Evolutionary conservation across 2,888 invertebrate species (phyloP).

Genomic region (Phasia obesa): DNA sequence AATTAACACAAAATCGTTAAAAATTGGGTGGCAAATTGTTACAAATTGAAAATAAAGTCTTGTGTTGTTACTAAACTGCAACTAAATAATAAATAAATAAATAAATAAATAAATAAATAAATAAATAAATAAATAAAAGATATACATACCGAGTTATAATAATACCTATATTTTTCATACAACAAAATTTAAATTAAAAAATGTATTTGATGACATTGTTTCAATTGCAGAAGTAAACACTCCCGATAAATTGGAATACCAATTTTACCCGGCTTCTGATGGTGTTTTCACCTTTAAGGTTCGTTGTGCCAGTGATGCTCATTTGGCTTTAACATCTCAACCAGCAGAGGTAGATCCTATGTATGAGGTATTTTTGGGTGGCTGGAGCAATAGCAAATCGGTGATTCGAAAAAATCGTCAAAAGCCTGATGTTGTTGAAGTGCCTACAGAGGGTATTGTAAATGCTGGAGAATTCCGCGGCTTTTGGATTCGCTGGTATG

Average conservation of each 20-base stretch:
- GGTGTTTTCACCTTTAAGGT: slow-evolving; percentile 90
- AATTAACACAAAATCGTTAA: too few species aligned
- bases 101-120: too few species aligned
- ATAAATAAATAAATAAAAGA: too few species aligned
- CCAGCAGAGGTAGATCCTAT: slow-evolving; percentile 89
- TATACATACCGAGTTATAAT: neutral
- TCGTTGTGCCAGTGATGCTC: slow-evolving; percentile 91
- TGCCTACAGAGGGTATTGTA: slow-evolving; percentile 88
- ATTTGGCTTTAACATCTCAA: slow-evolving; percentile 89
- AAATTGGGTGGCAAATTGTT: too few species aligned
- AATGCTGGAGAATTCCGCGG: slow-evolving; percentile 89
- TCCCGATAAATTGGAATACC: slow-evolving; percentile 91
- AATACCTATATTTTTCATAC: neutral
- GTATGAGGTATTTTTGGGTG: slow-evolving; percentile 94
- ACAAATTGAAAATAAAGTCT: too few species aligned
- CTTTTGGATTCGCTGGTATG: slow-evolving; percentile 92
- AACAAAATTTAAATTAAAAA: neutral
- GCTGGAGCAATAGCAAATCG: slow-evolving; percentile 93
- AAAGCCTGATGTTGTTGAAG: slow-evolving; percentile 89
- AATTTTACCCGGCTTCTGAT: slow-evolving; percentile 89
- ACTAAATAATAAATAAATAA: too few species aligned
- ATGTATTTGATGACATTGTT: slow-evolving; percentile 19
- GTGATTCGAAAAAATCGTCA: slow-evolving; percentile 90
- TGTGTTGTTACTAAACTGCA: too few species aligned
- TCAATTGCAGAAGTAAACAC: slow-evolving; percentile 88